These are phyloP conservation scores for Umimayanthus kanabou DNA, from an alignment of 92 coral and sea anemone genomes.

Conservation along the genomic window DNA sequence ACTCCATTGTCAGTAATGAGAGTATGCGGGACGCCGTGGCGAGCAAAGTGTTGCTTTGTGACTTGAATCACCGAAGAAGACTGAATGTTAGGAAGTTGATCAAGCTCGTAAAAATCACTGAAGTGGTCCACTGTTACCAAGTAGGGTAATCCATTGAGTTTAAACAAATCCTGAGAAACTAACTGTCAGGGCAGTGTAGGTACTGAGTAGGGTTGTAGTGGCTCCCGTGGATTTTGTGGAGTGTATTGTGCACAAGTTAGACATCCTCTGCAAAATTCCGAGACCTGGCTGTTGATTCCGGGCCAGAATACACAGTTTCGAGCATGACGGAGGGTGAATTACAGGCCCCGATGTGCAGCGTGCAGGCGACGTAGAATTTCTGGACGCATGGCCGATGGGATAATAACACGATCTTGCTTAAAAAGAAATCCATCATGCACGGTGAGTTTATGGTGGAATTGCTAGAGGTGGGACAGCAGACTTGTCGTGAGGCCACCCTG, in stretches of 20 bases:
- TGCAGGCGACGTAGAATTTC: conserved; percentile 58
- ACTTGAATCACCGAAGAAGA: conserved; percentile 56
- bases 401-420: conserved; percentile 64
- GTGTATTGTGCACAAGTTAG: conserved; percentile 59
- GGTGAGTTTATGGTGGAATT: conserved; percentile 52
- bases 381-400: conserved; percentile 48
- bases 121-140: conserved; percentile 63
- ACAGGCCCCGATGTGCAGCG: conserved; percentile 63
- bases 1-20: conserved; percentile 66
- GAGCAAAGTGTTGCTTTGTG: conserved; percentile 53
- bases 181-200: conserved; percentile 68
- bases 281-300: conserved; percentile 53
- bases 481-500: conserved; percentile 62
- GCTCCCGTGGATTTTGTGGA: conserved; percentile 56
- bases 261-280: conserved; percentile 57
- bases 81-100: conserved; percentile 44
- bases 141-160: conserved; percentile 57
- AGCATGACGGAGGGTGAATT: conserved; percentile 63
- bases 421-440: conserved; percentile 53
- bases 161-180: conserved; percentile 62
- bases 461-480: conserved; percentile 43
- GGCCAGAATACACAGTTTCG: conserved; percentile 71
- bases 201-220: conserved; percentile 55
- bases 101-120: conserved; percentile 64
- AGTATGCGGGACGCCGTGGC: conserved; percentile 55